These are phyloP conservation scores for Hemicentrotus pulcherrimus DNA, from an alignment of 35 echinoderm and acorn worm species.

Conservation along the genomic window DNA sequence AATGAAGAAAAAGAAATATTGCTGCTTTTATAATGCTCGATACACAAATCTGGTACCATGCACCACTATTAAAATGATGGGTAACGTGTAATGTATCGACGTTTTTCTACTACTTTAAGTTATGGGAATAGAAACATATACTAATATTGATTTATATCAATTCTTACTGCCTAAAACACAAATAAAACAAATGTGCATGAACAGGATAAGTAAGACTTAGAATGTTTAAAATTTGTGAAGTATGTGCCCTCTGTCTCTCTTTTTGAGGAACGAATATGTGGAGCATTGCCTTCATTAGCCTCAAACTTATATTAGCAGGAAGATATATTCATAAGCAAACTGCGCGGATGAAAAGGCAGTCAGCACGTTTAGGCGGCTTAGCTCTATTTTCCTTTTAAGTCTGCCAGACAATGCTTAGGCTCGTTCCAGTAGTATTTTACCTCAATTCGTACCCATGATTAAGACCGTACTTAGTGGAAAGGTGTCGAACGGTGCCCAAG, in stretches of 20 bases:
- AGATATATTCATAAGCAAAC: not conserved
- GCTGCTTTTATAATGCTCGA: too few relatives aligned
- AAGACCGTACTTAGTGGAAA: not conserved
- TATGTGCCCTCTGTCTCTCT: not conserved
- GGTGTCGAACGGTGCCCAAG: not conserved
- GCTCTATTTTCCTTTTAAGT: constrained; percentile 1
- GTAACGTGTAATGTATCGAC: too few relatives aligned
- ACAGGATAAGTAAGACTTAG: too few relatives aligned
- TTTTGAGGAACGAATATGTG: not conserved
- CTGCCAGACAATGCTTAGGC: not conserved
- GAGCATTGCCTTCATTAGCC: not conserved
- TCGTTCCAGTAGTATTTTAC: not conserved
- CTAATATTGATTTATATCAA: too few relatives aligned
- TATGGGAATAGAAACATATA: too few relatives aligned
- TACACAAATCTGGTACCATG: too few relatives aligned
- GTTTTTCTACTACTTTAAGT: too few relatives aligned
- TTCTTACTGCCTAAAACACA: too few relatives aligned
- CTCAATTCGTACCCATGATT: not conserved
- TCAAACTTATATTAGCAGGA: not conserved
- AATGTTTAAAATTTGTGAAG: too few relatives aligned
- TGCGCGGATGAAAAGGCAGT: not conserved
- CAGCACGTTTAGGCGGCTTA: not conserved
- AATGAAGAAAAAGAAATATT: too few relatives aligned
- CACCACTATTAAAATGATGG: too few relatives aligned
- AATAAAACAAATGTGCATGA: too few relatives aligned